phyloP scores from a whole-genome alignment of 2,113 vertebrate genomes.

The Peucedramus taeniatus region DNA sequence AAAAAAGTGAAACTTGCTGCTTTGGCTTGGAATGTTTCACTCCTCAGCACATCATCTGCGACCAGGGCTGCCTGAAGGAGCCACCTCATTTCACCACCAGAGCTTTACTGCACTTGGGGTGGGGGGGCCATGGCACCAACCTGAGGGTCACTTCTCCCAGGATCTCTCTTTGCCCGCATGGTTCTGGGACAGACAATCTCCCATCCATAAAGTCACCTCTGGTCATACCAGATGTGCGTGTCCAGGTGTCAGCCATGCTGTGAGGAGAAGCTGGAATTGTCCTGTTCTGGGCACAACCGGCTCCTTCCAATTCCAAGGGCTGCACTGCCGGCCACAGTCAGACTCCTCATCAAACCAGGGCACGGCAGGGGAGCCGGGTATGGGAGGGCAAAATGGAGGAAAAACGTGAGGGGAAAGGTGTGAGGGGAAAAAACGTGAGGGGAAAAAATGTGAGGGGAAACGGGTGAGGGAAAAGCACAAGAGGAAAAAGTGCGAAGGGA shows the following conservation, averaged over 20 bases:
- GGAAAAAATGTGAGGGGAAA: neutral
- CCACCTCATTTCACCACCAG: neutral
- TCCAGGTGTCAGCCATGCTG: rapidly evolving
- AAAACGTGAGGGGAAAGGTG: too few relatives aligned
- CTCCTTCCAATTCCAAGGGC: neutral
- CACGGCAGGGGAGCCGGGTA: neutral
- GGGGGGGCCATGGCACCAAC: neutral
- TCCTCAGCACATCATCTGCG: neutral
- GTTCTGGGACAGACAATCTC: neutral
- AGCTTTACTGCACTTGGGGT: rapidly evolving
- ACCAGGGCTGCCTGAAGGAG: neutral
- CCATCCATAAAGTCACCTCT: neutral
- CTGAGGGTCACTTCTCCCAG: rapidly evolving
- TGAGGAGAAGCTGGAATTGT: rapidly evolving
- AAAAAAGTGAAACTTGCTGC: neutral
- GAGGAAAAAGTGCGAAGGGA: too few relatives aligned
- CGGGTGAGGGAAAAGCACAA: too few relatives aligned
- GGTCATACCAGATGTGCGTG: rapidly evolving
- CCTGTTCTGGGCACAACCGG: rapidly evolving
- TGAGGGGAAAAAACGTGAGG: rapidly evolving
- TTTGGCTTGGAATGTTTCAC: neutral
- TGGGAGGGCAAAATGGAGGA: neutral
- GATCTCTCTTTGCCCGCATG: rapidly evolving
- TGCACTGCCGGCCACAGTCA: rapidly evolving
- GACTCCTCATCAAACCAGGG: rapidly evolving